A percentile compares a stretch with the other conserved stretches of the same genome.
phyloP scores from a whole-genome alignment of 2,113 vertebrate species.

The Pholis gunnellus region DNA sequence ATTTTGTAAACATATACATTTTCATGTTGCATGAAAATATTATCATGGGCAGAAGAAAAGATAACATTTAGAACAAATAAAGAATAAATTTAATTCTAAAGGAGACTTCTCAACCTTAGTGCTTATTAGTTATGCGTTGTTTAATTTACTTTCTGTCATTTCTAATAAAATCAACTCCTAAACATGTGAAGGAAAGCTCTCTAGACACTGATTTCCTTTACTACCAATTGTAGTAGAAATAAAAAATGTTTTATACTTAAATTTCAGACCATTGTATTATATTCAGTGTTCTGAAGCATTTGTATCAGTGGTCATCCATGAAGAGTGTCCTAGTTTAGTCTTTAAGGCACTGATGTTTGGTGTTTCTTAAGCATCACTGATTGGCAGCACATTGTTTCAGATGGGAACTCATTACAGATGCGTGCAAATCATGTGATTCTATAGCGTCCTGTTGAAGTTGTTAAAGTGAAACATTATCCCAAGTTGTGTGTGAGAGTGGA shows the following conservation, averaged over 20 bases:
- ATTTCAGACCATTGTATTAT: neutral
- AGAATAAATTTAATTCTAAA: neutral
- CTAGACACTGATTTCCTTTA: neutral
- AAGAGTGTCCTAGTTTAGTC: neutral
- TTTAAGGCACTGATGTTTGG: neutral
- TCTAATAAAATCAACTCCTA: neutral
- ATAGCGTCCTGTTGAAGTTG: conserved; percentile 4
- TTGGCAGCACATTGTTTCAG: neutral
- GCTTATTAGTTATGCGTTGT: neutral
- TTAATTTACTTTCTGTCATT: neutral
- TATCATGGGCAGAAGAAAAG: neutral
- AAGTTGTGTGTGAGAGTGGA: conserved; percentile 17
- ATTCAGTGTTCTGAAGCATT: neutral
- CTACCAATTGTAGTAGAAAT: neutral
- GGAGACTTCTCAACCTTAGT: neutral
- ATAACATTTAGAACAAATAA: neutral
- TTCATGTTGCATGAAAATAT: neutral
- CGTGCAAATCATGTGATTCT: conserved; percentile 55
- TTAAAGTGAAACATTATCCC: conserved; percentile 79
- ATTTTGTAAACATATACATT: conserved; percentile 8
- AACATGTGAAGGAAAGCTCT: neutral
- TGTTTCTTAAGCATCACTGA: neutral
- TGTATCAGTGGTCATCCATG: neutral
- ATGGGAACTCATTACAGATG: neutral
- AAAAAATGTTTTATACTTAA: neutral